phyloP scores from a whole-genome alignment of 2,113 vertebrate genomes.

The Cryptomyrus ogoouensis region DNA sequence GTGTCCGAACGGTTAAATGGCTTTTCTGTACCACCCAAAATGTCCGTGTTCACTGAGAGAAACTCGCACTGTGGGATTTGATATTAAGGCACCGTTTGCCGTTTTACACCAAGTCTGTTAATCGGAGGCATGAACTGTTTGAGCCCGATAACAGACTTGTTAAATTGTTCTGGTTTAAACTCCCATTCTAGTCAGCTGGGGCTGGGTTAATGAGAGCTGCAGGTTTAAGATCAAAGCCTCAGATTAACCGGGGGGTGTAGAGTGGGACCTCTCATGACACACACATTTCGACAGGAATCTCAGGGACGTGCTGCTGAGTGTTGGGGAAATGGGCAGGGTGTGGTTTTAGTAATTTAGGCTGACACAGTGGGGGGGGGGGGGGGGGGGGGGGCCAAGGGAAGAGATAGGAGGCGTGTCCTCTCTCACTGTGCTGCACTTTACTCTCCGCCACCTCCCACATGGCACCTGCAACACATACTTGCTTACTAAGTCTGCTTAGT shows the following conservation, averaged over 20 bases:
- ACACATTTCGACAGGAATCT: background rate
- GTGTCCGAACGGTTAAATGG: background rate
- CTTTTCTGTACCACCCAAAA: constrained; percentile 37
- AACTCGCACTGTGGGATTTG: constrained; percentile 44
- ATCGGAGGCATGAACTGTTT: constrained; percentile 41
- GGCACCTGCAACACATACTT: background rate
- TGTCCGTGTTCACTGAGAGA: constrained; percentile 39
- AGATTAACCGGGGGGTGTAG: background rate
- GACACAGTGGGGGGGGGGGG: too few relatives aligned
- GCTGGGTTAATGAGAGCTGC: constrained; percentile 26
- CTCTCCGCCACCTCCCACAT: background rate
- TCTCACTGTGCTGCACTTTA: background rate
- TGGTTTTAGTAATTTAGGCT: background rate
- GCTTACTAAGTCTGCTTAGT: background rate
- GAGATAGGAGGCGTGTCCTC: background rate
- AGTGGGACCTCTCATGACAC: background rate
- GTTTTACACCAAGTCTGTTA: constrained; percentile 49
- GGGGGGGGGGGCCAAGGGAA: constrained; percentile 37
- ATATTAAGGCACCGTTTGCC: constrained; percentile 43
- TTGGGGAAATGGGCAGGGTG: background rate
- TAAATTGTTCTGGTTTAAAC: constrained; percentile 21
- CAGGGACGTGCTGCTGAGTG: background rate
- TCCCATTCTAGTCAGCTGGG: background rate
- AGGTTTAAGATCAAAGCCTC: background rate
- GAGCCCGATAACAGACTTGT: background rate